Evolutionary conservation across 2,888 invertebrate species (phyloP).

Genomic region (Papilio gigon): DNA sequence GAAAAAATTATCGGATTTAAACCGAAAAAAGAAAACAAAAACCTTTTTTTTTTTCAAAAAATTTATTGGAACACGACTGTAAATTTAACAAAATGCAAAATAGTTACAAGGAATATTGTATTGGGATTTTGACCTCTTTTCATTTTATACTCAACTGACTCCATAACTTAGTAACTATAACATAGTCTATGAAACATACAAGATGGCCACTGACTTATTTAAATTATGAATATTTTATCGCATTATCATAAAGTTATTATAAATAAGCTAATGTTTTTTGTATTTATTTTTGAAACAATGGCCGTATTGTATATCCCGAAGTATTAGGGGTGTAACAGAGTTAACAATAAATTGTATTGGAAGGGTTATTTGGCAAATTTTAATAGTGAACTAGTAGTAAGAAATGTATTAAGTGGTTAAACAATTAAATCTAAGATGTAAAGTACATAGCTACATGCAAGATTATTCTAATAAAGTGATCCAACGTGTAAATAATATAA

Average conservation of each 20-base stretch:
- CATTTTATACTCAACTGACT: slow-evolving; percentile 49
- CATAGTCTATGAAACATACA: slow-evolving; percentile 38
- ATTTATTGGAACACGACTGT: slow-evolving; percentile 80
- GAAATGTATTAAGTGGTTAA: slow-evolving; percentile 63
- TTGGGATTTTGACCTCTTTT: slow-evolving; percentile 45
- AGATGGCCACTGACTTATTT: slow-evolving; percentile 29
- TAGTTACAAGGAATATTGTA: slow-evolving; percentile 69
- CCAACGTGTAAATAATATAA: slow-evolving; percentile 46
- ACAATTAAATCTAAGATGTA: slow-evolving; percentile 62
- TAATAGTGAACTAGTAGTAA: slow-evolving; percentile 58
- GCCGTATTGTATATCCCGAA: slow-evolving; percentile 46
- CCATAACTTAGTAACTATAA: slow-evolving; percentile 51
- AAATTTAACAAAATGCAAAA: slow-evolving; percentile 81
- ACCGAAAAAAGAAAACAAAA: slow-evolving; percentile 45
- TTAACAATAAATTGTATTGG: slow-evolving; percentile 66
- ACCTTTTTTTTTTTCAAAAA: slow-evolving; percentile 52
- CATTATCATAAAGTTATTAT: not conserved
- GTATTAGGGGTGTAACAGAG: slow-evolving; percentile 62
- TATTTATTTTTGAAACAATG: slow-evolving; percentile 26
- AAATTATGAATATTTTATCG: not conserved
- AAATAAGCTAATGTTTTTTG: slow-evolving; percentile 2
- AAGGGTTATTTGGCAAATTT: slow-evolving; percentile 76
- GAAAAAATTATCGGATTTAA: not conserved
- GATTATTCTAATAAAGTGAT: slow-evolving; percentile 61
- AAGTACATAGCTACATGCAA: slow-evolving; percentile 71